phyloP scores from a whole-genome alignment of 2,797 vertebrate genomes.

The Gymnopithys bicolor region DNA sequence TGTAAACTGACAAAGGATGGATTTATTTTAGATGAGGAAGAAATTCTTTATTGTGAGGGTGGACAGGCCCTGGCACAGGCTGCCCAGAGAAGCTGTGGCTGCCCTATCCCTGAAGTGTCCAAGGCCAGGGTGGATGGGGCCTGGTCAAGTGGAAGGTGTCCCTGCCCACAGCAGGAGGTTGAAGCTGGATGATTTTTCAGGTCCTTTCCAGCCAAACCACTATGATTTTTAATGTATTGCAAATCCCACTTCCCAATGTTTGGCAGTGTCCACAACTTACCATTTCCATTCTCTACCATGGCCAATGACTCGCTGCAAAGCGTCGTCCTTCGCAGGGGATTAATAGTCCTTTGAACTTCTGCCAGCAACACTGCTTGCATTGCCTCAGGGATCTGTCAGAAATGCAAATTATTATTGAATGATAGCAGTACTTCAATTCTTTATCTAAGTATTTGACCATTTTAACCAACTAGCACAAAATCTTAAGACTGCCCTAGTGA shows the following conservation, averaged over 20 bases:
- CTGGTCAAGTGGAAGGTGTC: not conserved
- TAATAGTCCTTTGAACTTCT: conserved; percentile 74
- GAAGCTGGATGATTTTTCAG: not conserved
- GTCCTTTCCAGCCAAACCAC: not conserved
- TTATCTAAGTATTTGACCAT: not conserved
- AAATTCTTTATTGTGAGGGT: not conserved
- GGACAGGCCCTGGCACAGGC: not conserved
- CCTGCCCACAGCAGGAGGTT: not conserved
- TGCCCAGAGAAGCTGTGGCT: not conserved
- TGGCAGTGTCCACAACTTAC: not conserved
- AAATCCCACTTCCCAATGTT: not conserved
- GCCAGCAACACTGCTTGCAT: conserved; percentile 81
- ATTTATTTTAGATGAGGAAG: not conserved
- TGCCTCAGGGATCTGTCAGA: conserved; percentile 73
- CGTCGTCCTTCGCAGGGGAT: not conserved
- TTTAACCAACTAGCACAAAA: not conserved
- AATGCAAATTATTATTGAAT: conserved; percentile 17
- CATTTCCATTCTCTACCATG: not conserved
- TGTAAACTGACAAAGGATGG: not conserved
- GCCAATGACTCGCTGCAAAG: not conserved
- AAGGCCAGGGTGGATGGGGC: not conserved
- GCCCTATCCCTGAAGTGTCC: no score
- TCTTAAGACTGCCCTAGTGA: not conserved
- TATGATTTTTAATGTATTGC: not conserved
- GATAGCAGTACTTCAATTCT: not conserved